Base-by-base conservation (phyloP, 1,140 invertebrate species). In the Drosophila pandora region DNA sequence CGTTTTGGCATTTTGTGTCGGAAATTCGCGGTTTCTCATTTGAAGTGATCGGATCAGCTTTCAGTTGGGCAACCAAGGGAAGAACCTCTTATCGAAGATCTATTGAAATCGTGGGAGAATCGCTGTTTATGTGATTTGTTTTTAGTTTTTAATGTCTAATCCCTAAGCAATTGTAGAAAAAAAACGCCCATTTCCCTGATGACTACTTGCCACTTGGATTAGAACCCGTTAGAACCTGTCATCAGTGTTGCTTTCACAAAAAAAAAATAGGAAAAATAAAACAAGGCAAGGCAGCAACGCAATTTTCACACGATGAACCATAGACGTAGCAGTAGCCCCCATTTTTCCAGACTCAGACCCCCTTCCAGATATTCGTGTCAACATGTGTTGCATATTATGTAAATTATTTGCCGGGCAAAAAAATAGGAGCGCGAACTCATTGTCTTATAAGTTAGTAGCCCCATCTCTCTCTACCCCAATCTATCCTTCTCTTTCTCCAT, bases 361-460 rank as follows among this genome's bases (percentile, higher is more conserved):
- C 25, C 39, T 23, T 48, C 60, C 22, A 49, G 55, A 78, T 82
- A 84, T 84, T 85, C 81, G 63, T 84, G 81, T 84, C 81, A 84
- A 84, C 81, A 80, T 76, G 70, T 88, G 81, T 88, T 88, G 82
- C 82, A 85, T 87, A 85, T 85, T 85, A 85, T 85, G 82, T 85
- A 85, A 85, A 85, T 85, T 87, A 87, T 85, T 85, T 68, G 78
- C 82, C 68, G 64, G 69, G 82, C 77, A 81, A 57, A 30, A 47
- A 54, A 48, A 48, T 50, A 74, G 37, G 50, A 53, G 13, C 49
- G 62, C 43, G 53, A 65, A 53, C 63, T 69, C 32, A 69, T 69
- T 69, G 50, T 69, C 65, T 69, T 21, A 10, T 7, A 9, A 8
- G 41, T 3, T 5, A 7, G 21, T 63, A 30, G 2, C 7, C 3